Evolutionary conservation across 2,888 invertebrate species (phyloP), one percentile per base, ranked within the genome.

Genomic region (Zygogramma bicolorata): DNA sequence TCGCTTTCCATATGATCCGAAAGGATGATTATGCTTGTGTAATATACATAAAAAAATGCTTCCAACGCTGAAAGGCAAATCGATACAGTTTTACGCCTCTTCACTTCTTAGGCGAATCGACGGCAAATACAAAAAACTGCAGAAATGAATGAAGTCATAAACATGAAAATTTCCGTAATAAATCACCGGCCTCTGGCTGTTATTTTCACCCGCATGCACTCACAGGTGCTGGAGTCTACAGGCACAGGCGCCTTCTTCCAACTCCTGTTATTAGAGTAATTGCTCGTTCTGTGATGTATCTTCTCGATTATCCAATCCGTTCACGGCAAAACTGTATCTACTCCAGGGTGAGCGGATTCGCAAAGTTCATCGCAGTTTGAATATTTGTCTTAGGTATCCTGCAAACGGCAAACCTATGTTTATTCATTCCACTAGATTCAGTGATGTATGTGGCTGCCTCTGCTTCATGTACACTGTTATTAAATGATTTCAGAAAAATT

Each of bases 221-320:
- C 27, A 53, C 53, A 53, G 53, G 53, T 53, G 53, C 53, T 53
- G 53, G 27, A 53, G 53, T 25, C 53, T 53, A n/a, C 53, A 27
- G 53, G 53, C 10, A 53, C n/a, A 62, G 42, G 42, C 62, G 62
- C 42, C 62, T 62, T 3, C 46, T 46, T 20, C 38, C 27, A 42
- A 62, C 58, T 71, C 46, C 46, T 60, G 38, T 71, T 49, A 66
- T 66, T 71, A 66, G 22, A 49, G 63, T 63, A 68, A 71, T 71
- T 67, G 62, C 46, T 69, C 62, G 31, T 49, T 58, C 31, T 62
- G 53, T 68, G 69, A 65, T 70, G 59, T 49, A 70, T 70, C 69
- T 20, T 58, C 53, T 65, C 62, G 65, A 58, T 65, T 31, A 70
- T 59, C 59, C 25, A 53, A 53, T 53, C 22, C 59, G 15, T 22